Percentiles rank a stretch among this genome's conserved stretches.
Conservation (phyloP, 1,140 invertebrate genomes). For the Heliconius hewitsoni region DNA sequence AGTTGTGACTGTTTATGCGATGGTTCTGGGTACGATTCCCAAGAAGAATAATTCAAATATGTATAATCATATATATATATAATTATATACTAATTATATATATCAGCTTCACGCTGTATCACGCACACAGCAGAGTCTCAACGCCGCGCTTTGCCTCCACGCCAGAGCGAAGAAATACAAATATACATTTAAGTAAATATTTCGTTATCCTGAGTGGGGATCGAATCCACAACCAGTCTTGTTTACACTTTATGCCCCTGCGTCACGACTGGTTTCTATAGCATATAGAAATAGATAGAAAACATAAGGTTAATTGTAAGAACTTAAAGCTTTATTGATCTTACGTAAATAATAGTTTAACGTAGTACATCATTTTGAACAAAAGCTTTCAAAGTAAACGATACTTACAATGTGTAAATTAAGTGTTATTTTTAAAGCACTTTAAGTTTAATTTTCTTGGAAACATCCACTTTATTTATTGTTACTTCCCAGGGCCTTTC, state of each 20-base stretch:
- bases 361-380: background rate
- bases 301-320: background rate
- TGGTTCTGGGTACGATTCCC: too few relatives aligned
- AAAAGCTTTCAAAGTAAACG: background rate
- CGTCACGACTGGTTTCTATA: too few relatives aligned
- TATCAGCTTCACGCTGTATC: too few relatives aligned
- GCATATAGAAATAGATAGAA: background rate
- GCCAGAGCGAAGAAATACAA: background rate
- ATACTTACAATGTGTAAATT: background rate
- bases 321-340: background rate
- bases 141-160: too few relatives aligned
- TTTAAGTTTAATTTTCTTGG: background rate
- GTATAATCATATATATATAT: too few relatives aligned
- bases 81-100: too few relatives aligned
- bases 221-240: background rate
- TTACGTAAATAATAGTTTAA: background rate
- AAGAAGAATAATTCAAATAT: too few relatives aligned
- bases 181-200: too few relatives aligned
- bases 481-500: too few relatives aligned
- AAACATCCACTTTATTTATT: background rate
- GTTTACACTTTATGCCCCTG: background rate
- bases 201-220: background rate
- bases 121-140: too few relatives aligned
- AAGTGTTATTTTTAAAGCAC: background rate
- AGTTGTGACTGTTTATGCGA: too few relatives aligned